Conservation (phyloP, 2,888 invertebrate species). For the Petrolisthes manimaculis region DNA sequence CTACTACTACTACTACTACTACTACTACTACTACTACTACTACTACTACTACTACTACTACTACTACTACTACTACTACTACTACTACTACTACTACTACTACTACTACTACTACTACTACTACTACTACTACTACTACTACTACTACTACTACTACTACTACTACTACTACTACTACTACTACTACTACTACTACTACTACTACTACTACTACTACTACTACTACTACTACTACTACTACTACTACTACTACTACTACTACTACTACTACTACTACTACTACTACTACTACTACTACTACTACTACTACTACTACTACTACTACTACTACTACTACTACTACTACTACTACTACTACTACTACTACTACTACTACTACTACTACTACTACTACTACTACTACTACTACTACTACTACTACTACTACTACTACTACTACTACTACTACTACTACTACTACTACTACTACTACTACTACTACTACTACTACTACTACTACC, state of each 20-base stretch:
- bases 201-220: conserved; percentile 7
- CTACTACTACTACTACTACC: conserved; percentile 16
- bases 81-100: conserved; percentile 15
- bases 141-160: conserved; percentile 20
- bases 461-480: conserved; percentile 18
- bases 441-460: conserved; percentile 21
- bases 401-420: background rate
- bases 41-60: conserved; percentile 20
- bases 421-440: background rate
- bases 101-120: conserved; percentile 11
- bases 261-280: conserved; percentile 11
- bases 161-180: conserved; percentile 6
- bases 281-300: background rate
- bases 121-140: conserved; percentile 19
- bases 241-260: conserved; percentile 16
- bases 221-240: background rate
- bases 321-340: conserved; percentile 18
- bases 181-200: conserved; percentile 14
- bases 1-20: no score
- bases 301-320: conserved; percentile 16
- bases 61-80: conserved; percentile 20
- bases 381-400: conserved; percentile 14
- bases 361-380: background rate
- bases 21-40: conserved; percentile 24
- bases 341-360: conserved; percentile 19